phyloP scores from a whole-genome alignment of 2,888 invertebrate genomes.

The Drosophila algonquin region DNA sequence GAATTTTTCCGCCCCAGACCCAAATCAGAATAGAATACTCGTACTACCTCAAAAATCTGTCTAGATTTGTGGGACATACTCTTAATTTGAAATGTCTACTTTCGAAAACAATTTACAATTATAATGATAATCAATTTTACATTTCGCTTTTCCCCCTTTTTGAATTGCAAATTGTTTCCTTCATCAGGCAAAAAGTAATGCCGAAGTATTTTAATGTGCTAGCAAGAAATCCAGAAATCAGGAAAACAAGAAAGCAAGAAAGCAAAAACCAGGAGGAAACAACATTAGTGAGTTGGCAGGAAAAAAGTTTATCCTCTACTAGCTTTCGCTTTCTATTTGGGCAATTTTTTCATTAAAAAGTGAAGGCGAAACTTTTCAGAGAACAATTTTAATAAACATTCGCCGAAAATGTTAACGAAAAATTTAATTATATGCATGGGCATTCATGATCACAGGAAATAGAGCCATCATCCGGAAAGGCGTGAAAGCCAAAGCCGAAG shows the following conservation, averaged over 20 bases:
- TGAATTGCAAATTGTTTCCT: conserved; percentile 61
- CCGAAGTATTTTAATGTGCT: conserved; percentile 65
- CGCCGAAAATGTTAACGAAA: conserved; percentile 55
- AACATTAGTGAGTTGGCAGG: conserved; percentile 63
- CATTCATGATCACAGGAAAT: conserved; percentile 69
- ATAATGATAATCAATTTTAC: conserved; percentile 73
- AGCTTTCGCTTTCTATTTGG: conserved; percentile 43
- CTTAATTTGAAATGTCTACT: conserved; percentile 35
- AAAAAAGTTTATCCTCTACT: conserved; percentile 63
- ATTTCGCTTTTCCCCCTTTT: conserved; percentile 39
- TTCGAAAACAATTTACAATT: conserved; percentile 70
- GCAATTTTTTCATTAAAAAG: conserved; percentile 56
- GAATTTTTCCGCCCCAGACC: conserved; percentile 22
- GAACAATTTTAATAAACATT: conserved; percentile 76
- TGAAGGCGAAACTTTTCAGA: conserved; percentile 45
- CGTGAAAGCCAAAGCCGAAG: conserved; percentile 48
- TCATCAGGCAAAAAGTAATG: conserved; percentile 41
- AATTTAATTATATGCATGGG: conserved; percentile 77
- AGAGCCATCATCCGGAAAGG: conserved; percentile 69
- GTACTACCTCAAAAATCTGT: neutral
- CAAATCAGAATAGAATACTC: neutral
- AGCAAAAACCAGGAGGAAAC: conserved; percentile 11
- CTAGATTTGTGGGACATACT: conserved; percentile 29
- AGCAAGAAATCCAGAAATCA: conserved; percentile 16
- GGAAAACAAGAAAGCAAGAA: conserved; percentile 11